These are phyloP conservation scores for Cybosia mesomella DNA, from an alignment of 2,888 invertebrate species.

Conservation along the genomic window DNA sequence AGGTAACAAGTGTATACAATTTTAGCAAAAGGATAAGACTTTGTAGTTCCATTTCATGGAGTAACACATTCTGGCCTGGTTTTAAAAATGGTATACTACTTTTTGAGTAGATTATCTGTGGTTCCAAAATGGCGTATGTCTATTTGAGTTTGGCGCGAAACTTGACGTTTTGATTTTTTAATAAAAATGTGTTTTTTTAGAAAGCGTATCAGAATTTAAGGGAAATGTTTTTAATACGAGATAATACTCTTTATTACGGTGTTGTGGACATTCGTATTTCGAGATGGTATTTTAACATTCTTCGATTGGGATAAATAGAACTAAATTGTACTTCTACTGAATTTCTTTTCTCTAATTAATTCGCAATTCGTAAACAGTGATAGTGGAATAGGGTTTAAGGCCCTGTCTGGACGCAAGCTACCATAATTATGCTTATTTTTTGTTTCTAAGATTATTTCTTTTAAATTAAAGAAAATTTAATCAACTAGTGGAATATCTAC, in stretches of 20 bases:
- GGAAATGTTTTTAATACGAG: slow-evolving; percentile 61
- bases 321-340: slow-evolving; percentile 1
- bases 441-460: no score
- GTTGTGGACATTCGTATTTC: slow-evolving; percentile 26
- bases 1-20: slow-evolving; percentile 53
- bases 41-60: slow-evolving; percentile 40
- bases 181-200: slow-evolving; percentile 44
- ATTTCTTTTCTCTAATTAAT: slow-evolving; percentile 8
- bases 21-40: slow-evolving; percentile 58
- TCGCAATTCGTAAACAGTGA: neutral
- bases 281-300: slow-evolving; percentile 19
- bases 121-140: slow-evolving; percentile 55
- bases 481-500: no score
- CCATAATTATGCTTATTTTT: no score
- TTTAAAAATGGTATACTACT: slow-evolving; percentile 75
- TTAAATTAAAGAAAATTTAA: no score
- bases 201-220: slow-evolving; percentile 59
- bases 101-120: slow-evolving; percentile 39
- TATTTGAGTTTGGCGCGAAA: slow-evolving; percentile 7
- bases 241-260: slow-evolving; percentile 54
- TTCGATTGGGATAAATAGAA: slow-evolving; percentile 4
- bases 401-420: no score
- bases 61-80: slow-evolving; percentile 57
- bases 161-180: slow-evolving; percentile 32
- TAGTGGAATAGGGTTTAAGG: no score